Base-by-base conservation (phyloP, 2,113 vertebrate species). In the Girardinichthys multiradiatus region DNA sequence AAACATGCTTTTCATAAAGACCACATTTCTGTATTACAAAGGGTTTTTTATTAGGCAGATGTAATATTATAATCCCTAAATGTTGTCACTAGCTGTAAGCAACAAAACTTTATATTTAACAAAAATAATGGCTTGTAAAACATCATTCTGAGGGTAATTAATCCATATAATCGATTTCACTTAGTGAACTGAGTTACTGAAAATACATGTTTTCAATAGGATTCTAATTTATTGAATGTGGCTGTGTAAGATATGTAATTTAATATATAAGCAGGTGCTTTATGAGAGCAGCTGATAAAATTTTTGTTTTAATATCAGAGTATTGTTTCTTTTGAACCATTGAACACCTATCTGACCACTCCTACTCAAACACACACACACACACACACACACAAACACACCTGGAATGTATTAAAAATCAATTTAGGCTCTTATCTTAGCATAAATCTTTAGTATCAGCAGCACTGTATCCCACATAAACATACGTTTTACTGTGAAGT, bases 351-450 rank as follows among this genome's bases (percentile, higher is more conserved):
- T 31, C 24, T 64, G 64, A 61, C 28, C 77, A 72, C 71, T 14
- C 60, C 64, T 24, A 42, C 21, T 30, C 51, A 39, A 15, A 30
- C 69, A 62, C 62, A 37, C 42, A 57, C 64, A 51, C 29, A 66
- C 64, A 67, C 60, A 33, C 15, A 27, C 26, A 48, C 54, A 48
- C 29, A 37, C 30, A 45, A 35, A 45, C 24, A 70, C 26, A 61
- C 31, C 1, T 37, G 45, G 24, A 76, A 70, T 68, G 60, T 27
- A 79, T 88, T 70, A 82, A 72, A 73, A 30, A 85, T 81, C 73
- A 64, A 66, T 65, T 78, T 33, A 78, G 24, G 27, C 19, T 57
- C 29, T 82, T 74, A 77, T 84, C 75, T 81, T 15, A 13, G 54
- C 65, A 82, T 64, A 58, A 59, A 39, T 30, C 4, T 67, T 19